Base-by-base conservation (phyloP, 2,888 invertebrate genomes). In the Rapana venosa region DNA sequence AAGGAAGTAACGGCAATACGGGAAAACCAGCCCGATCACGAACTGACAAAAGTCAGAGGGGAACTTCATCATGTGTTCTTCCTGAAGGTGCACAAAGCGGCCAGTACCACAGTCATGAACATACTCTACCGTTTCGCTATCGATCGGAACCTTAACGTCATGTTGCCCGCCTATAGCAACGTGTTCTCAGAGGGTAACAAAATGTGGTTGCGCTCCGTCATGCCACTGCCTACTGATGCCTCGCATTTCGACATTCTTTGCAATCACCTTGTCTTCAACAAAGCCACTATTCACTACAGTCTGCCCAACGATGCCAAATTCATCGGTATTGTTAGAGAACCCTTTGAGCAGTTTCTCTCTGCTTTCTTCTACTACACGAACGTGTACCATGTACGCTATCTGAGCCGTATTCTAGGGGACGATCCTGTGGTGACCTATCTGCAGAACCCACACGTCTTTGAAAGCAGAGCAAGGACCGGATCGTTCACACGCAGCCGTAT, bases 401-500 rank as follows among this genome's bases (percentile, higher is more conserved):
- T 90, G n/a, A 35, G 5, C 2, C 47, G 30, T 56, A 90, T 90
- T 20, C 79, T 22, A 22, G 88, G 90, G 8, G n/a, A 47, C 17
- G 87, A 90, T 32, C 90, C 90, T 22, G 61, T 90, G 17, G 74
- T 61, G 8, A 88, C 90, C 22, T 90, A 90, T 26, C 84, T 89
- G n/a, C 0, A 56, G 2, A 13, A 85, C 56, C 89, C 89, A 1
- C 22, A 8, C 15, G 20, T 11, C 15, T 88, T 20, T 36, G 88
- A 88, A 35, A 32, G 79, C 77, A 47, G 13, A 17, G n/a, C 22
- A 2, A 22, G 20, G 58, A 1, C 58, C 6, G 32, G 17, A 2
- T 90, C 91, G n/a, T 86, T 58, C 66, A 91, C 90, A 0, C 87
- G 90, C 88, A 91, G 90, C 81, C 26, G 90, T 11, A 91, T 91